These are phyloP conservation scores for Busseola fusca DNA, from an alignment of 2,888 invertebrate genomes.

Conservation along the genomic window DNA sequence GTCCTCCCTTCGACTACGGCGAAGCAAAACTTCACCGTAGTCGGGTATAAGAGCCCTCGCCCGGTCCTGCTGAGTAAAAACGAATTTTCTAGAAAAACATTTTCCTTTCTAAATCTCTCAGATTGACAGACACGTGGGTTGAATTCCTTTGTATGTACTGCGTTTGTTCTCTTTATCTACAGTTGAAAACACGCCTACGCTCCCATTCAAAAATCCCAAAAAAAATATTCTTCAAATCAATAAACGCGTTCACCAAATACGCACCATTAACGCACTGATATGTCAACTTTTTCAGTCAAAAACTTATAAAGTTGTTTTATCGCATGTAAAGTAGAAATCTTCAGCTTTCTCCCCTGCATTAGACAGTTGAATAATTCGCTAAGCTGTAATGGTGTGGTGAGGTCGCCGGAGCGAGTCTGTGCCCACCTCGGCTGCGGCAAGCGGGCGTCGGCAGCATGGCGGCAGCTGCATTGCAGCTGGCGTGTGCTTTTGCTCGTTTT, in stretches of 20 bases:
- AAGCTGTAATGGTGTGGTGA: slow-evolving; percentile 64
- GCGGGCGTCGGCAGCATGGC: slow-evolving; percentile 60
- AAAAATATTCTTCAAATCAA: not conserved
- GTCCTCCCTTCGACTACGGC: not conserved
- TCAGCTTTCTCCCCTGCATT: slow-evolving; percentile 67
- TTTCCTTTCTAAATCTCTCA: not conserved
- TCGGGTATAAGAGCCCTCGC: not conserved
- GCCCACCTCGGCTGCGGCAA: slow-evolving; percentile 58
- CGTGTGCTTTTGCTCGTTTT: slow-evolving; percentile 84
- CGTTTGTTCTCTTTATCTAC: not conserved
- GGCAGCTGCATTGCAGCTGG: slow-evolving; percentile 87
- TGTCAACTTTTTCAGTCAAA: slow-evolving; percentile 15
- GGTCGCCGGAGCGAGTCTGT: slow-evolving; percentile 55
- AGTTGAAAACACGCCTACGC: not conserved
- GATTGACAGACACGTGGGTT: not conserved
- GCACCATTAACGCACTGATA: slow-evolving; percentile 1
- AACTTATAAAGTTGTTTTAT: not conserved
- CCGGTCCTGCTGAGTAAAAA: not conserved
- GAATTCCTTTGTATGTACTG: not conserved
- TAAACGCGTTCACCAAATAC: slow-evolving; percentile 17
- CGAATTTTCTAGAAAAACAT: slow-evolving; percentile 2
- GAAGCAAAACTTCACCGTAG: too few relatives aligned
- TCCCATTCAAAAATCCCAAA: not conserved
- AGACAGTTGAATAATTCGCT: slow-evolving; percentile 76
- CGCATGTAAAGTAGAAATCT: slow-evolving; percentile 15